Evolutionary conservation across 1,140 invertebrate genomes (phyloP), one percentile per base, ranked within the genome.

Genomic region (Littorina saxatilis): DNA sequence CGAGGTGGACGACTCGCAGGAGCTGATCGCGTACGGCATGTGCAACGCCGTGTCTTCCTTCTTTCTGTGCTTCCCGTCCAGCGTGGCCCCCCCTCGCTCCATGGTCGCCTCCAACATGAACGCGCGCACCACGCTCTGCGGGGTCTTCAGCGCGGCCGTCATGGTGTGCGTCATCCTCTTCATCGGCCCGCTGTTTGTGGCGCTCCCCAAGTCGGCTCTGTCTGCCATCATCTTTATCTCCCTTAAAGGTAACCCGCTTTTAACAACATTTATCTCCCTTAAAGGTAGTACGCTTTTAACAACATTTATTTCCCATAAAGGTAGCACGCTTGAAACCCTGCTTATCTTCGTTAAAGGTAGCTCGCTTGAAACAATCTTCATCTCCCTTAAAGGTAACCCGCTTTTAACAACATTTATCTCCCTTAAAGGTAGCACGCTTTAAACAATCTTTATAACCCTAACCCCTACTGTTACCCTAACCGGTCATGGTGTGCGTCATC

Each of bases 31-130:
- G 29, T 91, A 94, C 78, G 94, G 94, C 37, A 85, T 93, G 85
- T 91, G 91, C 29, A 93, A 93, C 86, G 84, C 92, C 20, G 83
- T 93, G 40, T 89, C 91, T 37, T 92, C 93, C 7, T 93, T 94
- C 86, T 92, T 94, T 74, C 88, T 90, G 23, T 93, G 94, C 70
- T 94, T 94, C 84, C 93, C 94, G n/a, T 93, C 91, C 7, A 98
- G 97, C 9, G 97, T 96, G 40, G 96, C 96, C 23, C 96, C 96
- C 88, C 95, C 96, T 1, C 92, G 96, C 83, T 97, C 96, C 47
- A 97, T 97, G 90, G 86, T 91, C 23, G 86, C 87, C 35, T 87
- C 85, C 37, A 80, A 79, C 37, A 91, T 89, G 88, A 88, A 88
- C 76, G 86, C 87, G 13, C 89, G 87, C 68, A 87, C 90, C 52